These are phyloP conservation scores for Meriones unguiculatus DNA, from an alignment of 2,113 vertebrate species.

Conservation along the genomic window DNA sequence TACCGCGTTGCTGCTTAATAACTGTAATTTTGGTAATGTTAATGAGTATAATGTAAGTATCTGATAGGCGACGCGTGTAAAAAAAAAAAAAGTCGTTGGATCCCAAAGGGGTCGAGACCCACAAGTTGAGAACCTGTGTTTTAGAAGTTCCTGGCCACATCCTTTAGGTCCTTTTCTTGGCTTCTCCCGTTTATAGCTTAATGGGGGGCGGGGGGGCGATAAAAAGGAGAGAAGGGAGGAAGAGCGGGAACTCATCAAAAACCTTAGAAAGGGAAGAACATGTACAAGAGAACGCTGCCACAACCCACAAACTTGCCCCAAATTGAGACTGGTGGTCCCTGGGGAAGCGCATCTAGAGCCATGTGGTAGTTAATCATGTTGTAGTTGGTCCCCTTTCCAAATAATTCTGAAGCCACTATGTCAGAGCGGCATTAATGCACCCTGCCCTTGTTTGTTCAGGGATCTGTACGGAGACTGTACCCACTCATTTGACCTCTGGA, in stretches of 20 bases:
- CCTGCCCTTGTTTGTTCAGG: slow-evolving; percentile 54
- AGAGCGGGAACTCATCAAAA: background rate
- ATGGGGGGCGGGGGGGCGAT: background rate
- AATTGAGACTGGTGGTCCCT: background rate
- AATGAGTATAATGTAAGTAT: background rate
- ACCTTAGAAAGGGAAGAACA: background rate
- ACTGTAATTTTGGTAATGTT: background rate
- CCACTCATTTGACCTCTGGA: background rate
- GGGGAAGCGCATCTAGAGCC: background rate
- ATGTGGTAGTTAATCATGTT: slow-evolving; percentile 18
- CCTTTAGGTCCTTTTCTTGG: background rate
- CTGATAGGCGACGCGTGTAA: background rate
- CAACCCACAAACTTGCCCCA: background rate
- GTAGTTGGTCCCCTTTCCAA: slow-evolving; percentile 29
- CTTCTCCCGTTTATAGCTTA: background rate
- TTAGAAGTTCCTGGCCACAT: background rate
- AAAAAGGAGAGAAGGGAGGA: background rate
- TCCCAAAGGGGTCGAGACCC: background rate
- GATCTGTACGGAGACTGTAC: slow-evolving; percentile 37
- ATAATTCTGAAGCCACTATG: slow-evolving; percentile 13
- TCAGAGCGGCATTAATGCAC: background rate
- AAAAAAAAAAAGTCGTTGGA: background rate
- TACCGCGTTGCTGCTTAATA: background rate
- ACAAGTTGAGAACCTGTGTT: background rate
- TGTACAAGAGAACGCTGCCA: background rate